Evolutionary conservation across 2,797 vertebrate species (phyloP).

Genomic region (Chloroceryle inda): DNA sequence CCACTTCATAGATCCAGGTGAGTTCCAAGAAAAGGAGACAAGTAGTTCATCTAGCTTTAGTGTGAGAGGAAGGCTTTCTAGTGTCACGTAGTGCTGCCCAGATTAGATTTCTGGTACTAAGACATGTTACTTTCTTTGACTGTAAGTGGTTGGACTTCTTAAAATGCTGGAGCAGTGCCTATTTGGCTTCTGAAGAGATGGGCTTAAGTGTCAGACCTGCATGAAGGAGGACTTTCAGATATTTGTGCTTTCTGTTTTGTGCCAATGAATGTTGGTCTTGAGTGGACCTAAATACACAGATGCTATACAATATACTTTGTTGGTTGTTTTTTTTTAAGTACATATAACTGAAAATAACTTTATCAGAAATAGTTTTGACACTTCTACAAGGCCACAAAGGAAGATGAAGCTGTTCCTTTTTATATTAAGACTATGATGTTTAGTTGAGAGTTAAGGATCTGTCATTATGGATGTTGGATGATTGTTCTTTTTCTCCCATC

Average conservation of each 20-base stretch:
- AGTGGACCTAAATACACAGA: background rate
- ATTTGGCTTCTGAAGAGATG: background rate
- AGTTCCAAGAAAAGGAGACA: background rate
- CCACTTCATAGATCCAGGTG: conserved; percentile 83
- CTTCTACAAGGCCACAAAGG: background rate
- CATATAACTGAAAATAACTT: background rate
- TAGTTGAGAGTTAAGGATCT: background rate
- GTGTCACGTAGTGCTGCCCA: background rate
- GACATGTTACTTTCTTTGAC: background rate
- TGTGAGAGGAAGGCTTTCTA: background rate
- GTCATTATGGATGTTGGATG: background rate
- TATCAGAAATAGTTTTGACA: background rate
- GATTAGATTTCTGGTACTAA: background rate
- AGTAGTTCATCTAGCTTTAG: background rate
- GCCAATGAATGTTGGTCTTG: background rate
- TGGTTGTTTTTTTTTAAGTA: background rate
- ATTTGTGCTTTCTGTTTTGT: background rate
- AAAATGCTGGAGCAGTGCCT: background rate
- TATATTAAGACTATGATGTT: background rate
- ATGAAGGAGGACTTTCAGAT: background rate
- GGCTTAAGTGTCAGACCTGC: background rate
- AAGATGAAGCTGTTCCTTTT: background rate
- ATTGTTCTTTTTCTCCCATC: background rate
- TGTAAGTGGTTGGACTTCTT: background rate
- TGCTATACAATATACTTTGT: background rate